phyloP scores from a whole-genome alignment of 1,140 invertebrate species.

The Ips nitidus region DNA sequence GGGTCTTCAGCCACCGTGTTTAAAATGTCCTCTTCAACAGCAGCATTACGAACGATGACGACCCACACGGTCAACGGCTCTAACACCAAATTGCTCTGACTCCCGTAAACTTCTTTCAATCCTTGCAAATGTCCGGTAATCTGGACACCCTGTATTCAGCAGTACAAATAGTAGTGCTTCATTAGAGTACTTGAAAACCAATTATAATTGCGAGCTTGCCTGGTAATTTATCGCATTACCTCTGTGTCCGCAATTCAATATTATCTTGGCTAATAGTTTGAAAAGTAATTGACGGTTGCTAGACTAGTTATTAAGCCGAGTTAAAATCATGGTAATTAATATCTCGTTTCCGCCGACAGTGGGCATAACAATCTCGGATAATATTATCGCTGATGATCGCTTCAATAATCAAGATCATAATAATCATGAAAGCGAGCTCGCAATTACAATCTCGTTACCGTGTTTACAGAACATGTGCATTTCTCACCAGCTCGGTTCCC shows the following conservation, averaged over 20 bases:
- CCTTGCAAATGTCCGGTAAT: too few relatives aligned
- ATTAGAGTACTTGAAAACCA: too few relatives aligned
- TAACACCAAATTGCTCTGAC: too few relatives aligned
- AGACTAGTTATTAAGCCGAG: background rate
- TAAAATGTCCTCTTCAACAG: too few relatives aligned
- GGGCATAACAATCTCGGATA: background rate
- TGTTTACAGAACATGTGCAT: constrained; percentile 12
- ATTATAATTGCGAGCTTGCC: too few relatives aligned
- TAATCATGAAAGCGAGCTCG: constrained; percentile 4
- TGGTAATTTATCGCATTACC: too few relatives aligned
- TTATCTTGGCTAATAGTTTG: background rate
- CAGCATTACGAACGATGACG: too few relatives aligned
- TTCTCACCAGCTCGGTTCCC: constrained; percentile 11
- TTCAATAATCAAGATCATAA: constrained; percentile 14
- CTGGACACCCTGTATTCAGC: too few relatives aligned
- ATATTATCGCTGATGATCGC: constrained; percentile 10
- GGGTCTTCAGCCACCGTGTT: too few relatives aligned
- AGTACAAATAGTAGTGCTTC: too few relatives aligned
- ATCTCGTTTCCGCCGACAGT: constrained; percentile 4
- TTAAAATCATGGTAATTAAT: background rate
- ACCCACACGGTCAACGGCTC: too few relatives aligned
- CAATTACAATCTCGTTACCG: constrained; percentile 18
- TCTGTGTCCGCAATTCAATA: background rate
- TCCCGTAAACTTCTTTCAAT: too few relatives aligned
- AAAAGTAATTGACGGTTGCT: background rate